These are phyloP conservation scores for Mormyrops attenuatus DNA, from an alignment of 2,797 vertebrate species.

Conservation along the genomic window DNA sequence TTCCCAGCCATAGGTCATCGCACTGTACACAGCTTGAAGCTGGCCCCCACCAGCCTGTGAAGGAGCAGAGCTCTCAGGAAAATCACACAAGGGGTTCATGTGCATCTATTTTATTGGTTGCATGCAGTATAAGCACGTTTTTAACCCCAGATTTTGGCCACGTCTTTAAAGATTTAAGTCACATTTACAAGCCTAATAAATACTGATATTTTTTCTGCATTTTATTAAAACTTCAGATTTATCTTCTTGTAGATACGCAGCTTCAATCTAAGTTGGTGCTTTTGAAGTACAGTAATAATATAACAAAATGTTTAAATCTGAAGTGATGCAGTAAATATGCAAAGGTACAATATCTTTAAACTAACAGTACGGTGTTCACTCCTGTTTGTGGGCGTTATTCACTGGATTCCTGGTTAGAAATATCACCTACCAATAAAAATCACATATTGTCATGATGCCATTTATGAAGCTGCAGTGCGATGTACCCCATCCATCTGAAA, in stretches of 20 bases:
- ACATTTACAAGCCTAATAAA: neutral
- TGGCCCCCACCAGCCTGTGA: neutral
- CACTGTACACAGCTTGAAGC: neutral
- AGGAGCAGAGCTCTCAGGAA: neutral
- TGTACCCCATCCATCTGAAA: neutral
- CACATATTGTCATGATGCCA: neutral
- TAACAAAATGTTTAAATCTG: neutral
- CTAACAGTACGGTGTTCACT: neutral
- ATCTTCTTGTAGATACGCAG: neutral
- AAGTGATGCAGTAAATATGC: neutral
- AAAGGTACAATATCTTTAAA: neutral
- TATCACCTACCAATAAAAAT: neutral
- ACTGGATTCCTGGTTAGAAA: neutral
- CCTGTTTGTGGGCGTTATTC: neutral
- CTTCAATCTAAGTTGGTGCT: neutral
- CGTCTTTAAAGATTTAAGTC: neutral
- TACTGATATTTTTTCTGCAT: neutral
- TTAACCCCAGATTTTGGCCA: neutral
- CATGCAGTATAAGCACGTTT: neutral
- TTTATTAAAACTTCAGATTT: neutral
- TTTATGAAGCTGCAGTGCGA: neutral
- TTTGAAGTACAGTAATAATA: neutral
- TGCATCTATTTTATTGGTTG: neutral
- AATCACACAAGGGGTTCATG: neutral
- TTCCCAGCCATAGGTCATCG: neutral